Evolutionary conservation across 2,888 invertebrate species (phyloP).

Genomic region (Ramazzottius varieornatus): DNA sequence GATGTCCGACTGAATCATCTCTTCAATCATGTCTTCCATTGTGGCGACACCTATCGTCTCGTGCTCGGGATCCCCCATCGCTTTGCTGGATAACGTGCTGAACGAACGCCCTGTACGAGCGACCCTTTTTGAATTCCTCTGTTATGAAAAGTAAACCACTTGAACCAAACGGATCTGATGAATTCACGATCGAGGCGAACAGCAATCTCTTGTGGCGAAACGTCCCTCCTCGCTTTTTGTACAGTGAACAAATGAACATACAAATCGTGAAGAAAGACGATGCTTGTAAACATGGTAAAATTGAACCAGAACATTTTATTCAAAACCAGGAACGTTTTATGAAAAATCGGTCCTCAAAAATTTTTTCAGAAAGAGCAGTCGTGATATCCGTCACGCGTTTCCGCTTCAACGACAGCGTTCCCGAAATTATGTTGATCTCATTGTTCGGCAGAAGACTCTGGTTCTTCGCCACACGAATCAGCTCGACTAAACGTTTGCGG

Average conservation of each 20-base stretch:
- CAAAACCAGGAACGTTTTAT: background rate
- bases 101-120: constrained; percentile 27
- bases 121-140: constrained; percentile 28
- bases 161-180: background rate
- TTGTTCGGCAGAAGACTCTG: constrained; percentile 6
- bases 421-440: constrained; percentile 8
- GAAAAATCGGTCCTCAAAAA: background rate
- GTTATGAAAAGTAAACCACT: background rate
- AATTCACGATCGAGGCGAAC: background rate
- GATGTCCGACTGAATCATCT: constrained; percentile 30
- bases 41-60: constrained; percentile 28
- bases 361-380: constrained; percentile 6
- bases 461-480: constrained; percentile 15
- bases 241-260: background rate
- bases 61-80: constrained; percentile 18
- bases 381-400: constrained; percentile 12
- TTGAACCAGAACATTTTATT: background rate
- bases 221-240: no score
- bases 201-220: background rate
- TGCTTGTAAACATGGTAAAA: background rate
- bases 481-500: constrained; percentile 26
- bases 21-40: constrained; percentile 29
- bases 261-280: background rate
- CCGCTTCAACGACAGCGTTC: constrained; percentile 9
- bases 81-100: constrained; percentile 22